Evolutionary conservation across 1,140 invertebrate species (phyloP).

Genomic region (Drosophila teissieri): DNA sequence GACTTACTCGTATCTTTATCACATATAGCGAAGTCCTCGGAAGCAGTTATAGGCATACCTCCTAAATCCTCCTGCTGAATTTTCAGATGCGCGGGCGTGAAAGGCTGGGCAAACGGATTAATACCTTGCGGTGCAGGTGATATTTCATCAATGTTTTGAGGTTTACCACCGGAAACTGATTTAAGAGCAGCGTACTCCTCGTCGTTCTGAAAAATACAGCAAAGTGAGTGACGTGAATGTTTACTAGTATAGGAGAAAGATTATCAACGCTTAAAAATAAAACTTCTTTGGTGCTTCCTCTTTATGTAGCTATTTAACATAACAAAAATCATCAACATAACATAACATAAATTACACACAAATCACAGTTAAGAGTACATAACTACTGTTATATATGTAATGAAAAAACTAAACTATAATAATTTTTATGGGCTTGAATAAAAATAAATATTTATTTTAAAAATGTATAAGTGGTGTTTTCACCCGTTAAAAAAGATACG

Average conservation of each 20-base stretch:
- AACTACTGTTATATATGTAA: no score
- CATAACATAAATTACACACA: no score
- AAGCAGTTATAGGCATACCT: conserved; percentile 2
- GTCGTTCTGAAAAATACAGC: conserved; percentile 49
- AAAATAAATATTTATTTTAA: no score
- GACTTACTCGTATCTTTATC: neutral
- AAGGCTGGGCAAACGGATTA: conserved; percentile 63
- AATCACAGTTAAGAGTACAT: no score
- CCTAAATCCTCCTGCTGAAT: neutral
- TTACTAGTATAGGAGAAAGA: neutral
- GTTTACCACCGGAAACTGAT: conserved; percentile 50
- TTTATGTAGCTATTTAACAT: no score
- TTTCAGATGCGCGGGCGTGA: conserved; percentile 30
- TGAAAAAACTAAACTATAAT: no score
- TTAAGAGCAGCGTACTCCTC: conserved; percentile 68
- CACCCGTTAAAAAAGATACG: no score
- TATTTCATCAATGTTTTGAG: conserved; percentile 20
- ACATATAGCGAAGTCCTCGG: conserved; percentile 1
- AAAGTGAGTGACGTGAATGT: neutral
- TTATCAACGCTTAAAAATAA: neutral
- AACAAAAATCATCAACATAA: no score
- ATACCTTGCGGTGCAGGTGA: conserved; percentile 11
- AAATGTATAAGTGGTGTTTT: no score
- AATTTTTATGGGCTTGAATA: no score
- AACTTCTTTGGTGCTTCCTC: neutral